Conservation (phyloP, 2,113 vertebrate genomes). For the Aviceda subcristata region DNA sequence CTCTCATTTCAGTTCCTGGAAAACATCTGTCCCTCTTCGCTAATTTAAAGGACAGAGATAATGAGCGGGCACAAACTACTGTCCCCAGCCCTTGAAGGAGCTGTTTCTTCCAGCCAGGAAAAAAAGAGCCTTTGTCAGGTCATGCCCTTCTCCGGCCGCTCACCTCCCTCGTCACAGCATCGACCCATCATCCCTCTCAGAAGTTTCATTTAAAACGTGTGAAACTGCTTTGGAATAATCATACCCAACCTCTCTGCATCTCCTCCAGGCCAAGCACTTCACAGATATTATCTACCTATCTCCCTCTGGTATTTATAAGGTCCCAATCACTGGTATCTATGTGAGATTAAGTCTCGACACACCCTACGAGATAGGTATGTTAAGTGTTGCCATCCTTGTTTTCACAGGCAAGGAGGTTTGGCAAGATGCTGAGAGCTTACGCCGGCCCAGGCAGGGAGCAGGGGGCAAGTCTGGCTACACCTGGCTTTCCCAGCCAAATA, state of each 20-base stretch:
- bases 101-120: neutral
- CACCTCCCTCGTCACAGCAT: neutral
- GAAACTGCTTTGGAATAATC: constrained; percentile 14
- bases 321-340: constrained; percentile 40
- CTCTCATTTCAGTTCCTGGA: neutral
- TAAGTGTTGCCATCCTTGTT: constrained; percentile 48
- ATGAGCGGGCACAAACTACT: neutral
- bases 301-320: constrained; percentile 50
- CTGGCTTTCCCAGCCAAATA: neutral
- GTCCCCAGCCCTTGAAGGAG: neutral
- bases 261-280: constrained; percentile 51
- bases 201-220: constrained; percentile 17
- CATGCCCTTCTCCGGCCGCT: neutral
- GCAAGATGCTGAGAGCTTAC: neutral
- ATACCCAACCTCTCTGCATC: neutral
- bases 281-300: constrained; percentile 46
- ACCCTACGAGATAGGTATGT: constrained; percentile 57
- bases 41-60: neutral
- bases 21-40: neutral
- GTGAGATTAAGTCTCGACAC: constrained; percentile 48
- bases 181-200: neutral
- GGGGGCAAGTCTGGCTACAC: neutral
- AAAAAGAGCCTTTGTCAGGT: neutral
- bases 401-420: constrained; percentile 48
- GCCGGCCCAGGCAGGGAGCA: neutral